Conservation (phyloP, 2,797 vertebrate species). For the Rhyacichthys aspro region DNA sequence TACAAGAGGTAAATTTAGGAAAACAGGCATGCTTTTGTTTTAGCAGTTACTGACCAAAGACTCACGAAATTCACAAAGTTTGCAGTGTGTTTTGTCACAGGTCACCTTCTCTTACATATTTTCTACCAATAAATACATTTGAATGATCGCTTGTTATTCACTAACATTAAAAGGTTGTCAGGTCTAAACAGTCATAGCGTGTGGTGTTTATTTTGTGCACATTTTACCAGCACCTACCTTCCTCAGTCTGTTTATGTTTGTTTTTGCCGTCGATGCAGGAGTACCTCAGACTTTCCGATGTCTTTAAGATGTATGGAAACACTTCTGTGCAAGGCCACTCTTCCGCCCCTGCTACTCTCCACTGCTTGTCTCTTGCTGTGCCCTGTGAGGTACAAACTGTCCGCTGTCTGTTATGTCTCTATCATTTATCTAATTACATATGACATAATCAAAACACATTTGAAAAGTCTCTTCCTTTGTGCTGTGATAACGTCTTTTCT, state of each 20-base stretch:
- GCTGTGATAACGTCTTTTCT: not conserved
- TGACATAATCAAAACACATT: slow-evolving; percentile 4
- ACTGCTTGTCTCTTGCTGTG: slow-evolving; percentile 79
- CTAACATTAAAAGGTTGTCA: slow-evolving; percentile 1
- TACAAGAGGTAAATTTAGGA: slow-evolving; percentile 87
- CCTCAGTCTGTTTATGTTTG: slow-evolving; percentile 33
- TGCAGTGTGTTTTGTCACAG: slow-evolving; percentile 28
- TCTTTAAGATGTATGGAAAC: slow-evolving; percentile 85
- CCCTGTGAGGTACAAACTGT: slow-evolving; percentile 83
- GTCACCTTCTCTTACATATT: not conserved
- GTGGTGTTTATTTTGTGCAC: slow-evolving; percentile 22
- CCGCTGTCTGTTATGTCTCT: slow-evolving; percentile 38
- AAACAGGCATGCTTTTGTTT: slow-evolving; percentile 27
- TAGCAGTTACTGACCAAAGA: slow-evolving; percentile 15
- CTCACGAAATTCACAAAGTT: slow-evolving; percentile 16
- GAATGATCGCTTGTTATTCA: not conserved
- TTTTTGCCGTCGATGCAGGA: slow-evolving; percentile 78
- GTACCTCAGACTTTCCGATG: slow-evolving; percentile 83
- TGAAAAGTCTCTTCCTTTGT: not conserved
- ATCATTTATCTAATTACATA: slow-evolving; percentile 2
- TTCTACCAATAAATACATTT: not conserved
- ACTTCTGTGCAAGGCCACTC: slow-evolving; percentile 77
- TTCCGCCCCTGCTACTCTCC: slow-evolving; percentile 74
- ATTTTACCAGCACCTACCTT: slow-evolving; percentile 4
- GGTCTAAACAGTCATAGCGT: not conserved